Evolutionary conservation across 2,888 invertebrate species (phyloP), one percentile per base, ranked within the genome.

Genomic region (Acrobasis repandana): DNA sequence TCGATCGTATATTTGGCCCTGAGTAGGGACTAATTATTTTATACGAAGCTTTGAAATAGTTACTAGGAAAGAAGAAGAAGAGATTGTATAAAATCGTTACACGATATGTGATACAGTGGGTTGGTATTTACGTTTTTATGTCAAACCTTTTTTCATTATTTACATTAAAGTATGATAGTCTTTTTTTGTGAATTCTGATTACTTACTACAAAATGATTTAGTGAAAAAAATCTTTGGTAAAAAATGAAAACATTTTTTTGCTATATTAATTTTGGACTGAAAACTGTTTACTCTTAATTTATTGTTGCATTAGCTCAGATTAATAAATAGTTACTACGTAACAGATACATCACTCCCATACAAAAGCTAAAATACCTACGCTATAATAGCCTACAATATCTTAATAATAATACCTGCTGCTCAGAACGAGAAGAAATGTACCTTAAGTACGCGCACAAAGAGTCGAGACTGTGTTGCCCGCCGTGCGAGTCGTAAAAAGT

Each of bases 51-150:
- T 43, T 18, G 34, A 28, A 50, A 50, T 50, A 50, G 50, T 1
- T 50, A 28, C 20, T 49, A 50, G 50, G 20, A 33, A 28, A 18
- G 28, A 50, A n/a, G n/a, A 28, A n/a, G 50, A 10, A 18, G 18
- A 48, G n/a, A 18, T 16, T 50, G 20, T 50, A 50, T 28, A 50
- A 50, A 50, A 14, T 50, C 33, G 43, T 43, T 43, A 43, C 3
- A 43, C 14, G 43, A 43, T 43, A 38, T 60, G 59, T 56, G 59
- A 67, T 65, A 64, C 28, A 50, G 43, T 43, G 11, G 43, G 43
- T 43, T 43, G 43, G 43, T 43, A 43, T 11, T 43, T 14, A 14
- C 5, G 11, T 43, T 43, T 38, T 38, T 38, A 14, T 43, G 1
- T 43, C 43, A 14, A 43, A 43, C 43, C 43, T 43, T 10, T 43